Evolutionary conservation across 2,888 invertebrate species (phyloP).

Genomic region (Xylota sylvarum): DNA sequence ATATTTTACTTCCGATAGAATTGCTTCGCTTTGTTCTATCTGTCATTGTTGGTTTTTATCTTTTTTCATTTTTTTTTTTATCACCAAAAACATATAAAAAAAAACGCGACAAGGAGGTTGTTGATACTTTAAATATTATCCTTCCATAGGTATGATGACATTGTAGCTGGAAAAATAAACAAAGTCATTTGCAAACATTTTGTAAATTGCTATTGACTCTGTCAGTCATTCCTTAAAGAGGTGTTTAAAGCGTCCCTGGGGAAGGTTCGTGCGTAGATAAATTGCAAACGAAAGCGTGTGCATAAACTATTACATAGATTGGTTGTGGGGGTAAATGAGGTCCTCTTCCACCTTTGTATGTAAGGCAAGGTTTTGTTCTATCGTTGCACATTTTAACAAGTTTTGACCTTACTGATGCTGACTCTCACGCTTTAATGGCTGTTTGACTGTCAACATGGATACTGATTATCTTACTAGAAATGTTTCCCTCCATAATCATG

Average conservation of each 20-base stretch:
- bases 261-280: too few species aligned
- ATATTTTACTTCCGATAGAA: constrained; percentile 69
- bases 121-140: constrained; percentile 8
- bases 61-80: constrained; percentile 37
- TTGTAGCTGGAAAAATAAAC: neutral
- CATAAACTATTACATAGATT: too few species aligned
- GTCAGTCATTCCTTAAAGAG: neutral
- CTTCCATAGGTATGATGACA: neutral
- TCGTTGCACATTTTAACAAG: too few species aligned
- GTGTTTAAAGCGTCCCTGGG: neutral
- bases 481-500: too few species aligned
- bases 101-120: neutral
- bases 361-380: too few species aligned
- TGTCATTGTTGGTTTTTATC: constrained; percentile 38
- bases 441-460: too few species aligned
- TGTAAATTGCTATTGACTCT: neutral
- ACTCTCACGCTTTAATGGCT: too few species aligned
- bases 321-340: too few species aligned
- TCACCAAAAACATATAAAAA: constrained; percentile 1
- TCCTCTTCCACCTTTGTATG: too few species aligned
- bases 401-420: too few species aligned
- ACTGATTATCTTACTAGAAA: too few species aligned
- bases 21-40: constrained; percentile 59
- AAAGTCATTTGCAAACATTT: neutral
- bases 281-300: too few species aligned